phyloP scores from a whole-genome alignment of 2,113 vertebrate species.

The Eolophus roseicapilla region DNA sequence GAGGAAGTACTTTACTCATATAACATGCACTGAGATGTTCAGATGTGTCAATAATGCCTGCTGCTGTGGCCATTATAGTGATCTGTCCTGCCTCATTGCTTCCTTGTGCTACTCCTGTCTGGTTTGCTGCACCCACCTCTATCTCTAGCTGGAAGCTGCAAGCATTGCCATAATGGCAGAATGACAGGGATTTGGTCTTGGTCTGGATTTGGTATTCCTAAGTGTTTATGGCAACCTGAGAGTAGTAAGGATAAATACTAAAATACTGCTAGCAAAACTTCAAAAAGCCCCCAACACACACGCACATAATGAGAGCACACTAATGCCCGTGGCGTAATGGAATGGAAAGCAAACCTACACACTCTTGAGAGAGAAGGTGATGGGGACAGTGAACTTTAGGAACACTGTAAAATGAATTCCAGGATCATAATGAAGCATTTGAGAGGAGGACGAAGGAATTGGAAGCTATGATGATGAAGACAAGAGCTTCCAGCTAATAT shows the following conservation, averaged over 20 bases:
- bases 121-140: neutral
- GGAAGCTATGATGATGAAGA: neutral
- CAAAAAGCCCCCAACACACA: too few relatives aligned
- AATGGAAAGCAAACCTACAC: neutral
- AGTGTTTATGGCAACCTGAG: neutral
- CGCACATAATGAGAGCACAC: fast-evolving
- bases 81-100: neutral
- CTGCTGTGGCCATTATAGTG: neutral
- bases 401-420: neutral
- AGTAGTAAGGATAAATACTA: neutral
- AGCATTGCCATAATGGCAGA: neutral
- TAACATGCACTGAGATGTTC: neutral
- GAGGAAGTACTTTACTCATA: neutral
- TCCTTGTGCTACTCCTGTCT: neutral
- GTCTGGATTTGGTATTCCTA: neutral
- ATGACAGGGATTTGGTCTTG: neutral
- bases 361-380: neutral
- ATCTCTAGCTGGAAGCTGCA: neutral
- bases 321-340: neutral
- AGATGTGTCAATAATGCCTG: neutral
- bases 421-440: neutral
- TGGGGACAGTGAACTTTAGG: neutral
- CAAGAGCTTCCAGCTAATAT: neutral
- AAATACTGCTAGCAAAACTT: neutral
- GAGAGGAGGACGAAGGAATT: neutral